Conservation (phyloP, 2,888 invertebrate genomes). For the Rotaria magnacalcarata region DNA sequence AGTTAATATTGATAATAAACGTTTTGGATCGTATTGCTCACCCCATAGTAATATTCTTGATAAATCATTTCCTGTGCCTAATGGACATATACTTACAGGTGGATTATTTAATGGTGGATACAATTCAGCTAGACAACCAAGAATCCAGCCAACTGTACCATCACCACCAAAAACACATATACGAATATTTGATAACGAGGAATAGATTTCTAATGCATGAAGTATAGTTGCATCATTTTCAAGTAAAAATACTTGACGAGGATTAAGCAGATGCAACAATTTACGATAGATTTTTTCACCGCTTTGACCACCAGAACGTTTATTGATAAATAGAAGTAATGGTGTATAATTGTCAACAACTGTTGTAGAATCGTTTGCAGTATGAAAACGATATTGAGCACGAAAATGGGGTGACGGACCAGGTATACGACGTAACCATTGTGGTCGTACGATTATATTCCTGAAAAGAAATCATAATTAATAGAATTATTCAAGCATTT, state of each 20-base stretch:
- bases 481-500: not conserved
- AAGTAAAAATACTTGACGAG: conserved; percentile 76
- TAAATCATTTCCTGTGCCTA: conserved; percentile 95
- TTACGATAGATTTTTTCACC: conserved; percentile 89
- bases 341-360: conserved; percentile 31
- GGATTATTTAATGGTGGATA: conserved; percentile 53
- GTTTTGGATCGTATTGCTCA: conserved; percentile 69
- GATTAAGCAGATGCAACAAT: conserved; percentile 94
- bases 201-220: conserved; percentile 79
- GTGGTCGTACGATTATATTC: conserved; percentile 31
- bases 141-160: conserved; percentile 87
- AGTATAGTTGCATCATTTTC: conserved; percentile 29
- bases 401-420: not conserved
- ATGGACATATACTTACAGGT: conserved; percentile 86
- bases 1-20: conserved; percentile 10
- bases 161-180: conserved; percentile 95
- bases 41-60: conserved; percentile 94
- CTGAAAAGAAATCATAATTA: not conserved
- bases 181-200: conserved; percentile 83
- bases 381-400: conserved; percentile 20
- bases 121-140: conserved; percentile 63
- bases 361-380: not conserved
- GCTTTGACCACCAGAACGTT: conserved; percentile 95
- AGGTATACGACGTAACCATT: conserved; percentile 10
- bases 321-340: conserved; percentile 88